phyloP scores from a whole-genome alignment of 1,140 invertebrate species.

The Drosophila tropicalis region DNA sequence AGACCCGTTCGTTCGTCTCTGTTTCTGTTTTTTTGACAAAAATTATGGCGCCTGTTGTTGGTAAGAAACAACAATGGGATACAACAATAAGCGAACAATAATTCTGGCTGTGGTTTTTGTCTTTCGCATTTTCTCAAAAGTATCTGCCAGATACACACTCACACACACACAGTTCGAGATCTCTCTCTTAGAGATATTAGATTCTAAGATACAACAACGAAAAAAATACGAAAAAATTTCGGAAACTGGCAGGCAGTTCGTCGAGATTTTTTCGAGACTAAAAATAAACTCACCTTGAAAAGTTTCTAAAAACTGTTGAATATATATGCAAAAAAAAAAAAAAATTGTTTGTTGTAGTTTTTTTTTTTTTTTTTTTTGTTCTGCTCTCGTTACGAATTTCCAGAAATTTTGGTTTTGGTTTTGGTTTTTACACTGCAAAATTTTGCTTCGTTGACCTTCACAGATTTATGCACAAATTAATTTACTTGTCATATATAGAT shows the following conservation, averaged over 20 bases:
- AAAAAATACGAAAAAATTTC: slow-evolving; percentile 44
- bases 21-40: background rate
- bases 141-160: slow-evolving; percentile 41
- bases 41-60: slow-evolving; percentile 14
- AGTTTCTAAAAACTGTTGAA: slow-evolving; percentile 69
- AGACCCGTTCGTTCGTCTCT: no score
- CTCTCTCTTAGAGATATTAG: slow-evolving; percentile 58
- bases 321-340: slow-evolving; percentile 6
- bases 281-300: slow-evolving; percentile 84
- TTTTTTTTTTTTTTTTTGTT: background rate
- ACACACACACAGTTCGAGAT: background rate
- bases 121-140: slow-evolving; percentile 67
- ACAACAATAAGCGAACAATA: background rate
- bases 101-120: background rate
- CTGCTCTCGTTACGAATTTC: slow-evolving; percentile 33
- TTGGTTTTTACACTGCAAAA: slow-evolving; percentile 23
- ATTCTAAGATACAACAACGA: slow-evolving; percentile 31
- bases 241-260: slow-evolving; percentile 74
- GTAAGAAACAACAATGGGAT: slow-evolving; percentile 22
- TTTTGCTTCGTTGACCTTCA: slow-evolving; percentile 63
- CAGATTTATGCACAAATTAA: slow-evolving; percentile 43
- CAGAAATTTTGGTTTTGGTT: slow-evolving; percentile 23
- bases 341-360: slow-evolving; percentile 16
- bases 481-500: background rate
- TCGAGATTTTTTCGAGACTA: slow-evolving; percentile 48